Evolutionary conservation across 2,888 invertebrate genomes (phyloP).

Genomic region (Sarcophaga subvicina): DNA sequence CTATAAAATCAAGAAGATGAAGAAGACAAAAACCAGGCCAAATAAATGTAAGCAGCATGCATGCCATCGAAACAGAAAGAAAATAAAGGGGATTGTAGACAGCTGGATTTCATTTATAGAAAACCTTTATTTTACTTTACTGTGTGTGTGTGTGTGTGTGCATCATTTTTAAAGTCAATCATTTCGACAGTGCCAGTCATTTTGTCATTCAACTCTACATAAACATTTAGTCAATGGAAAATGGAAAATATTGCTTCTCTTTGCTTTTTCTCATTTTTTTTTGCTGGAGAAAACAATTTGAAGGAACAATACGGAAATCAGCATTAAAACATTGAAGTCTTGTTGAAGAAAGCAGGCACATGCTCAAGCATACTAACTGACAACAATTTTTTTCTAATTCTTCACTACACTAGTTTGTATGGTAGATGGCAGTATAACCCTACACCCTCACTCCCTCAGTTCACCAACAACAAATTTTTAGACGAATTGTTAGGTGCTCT

Average conservation of each 20-base stretch:
- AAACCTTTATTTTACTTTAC: neutral
- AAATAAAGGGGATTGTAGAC: neutral
- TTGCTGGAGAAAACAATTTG: too few relatives aligned
- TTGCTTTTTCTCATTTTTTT: neutral
- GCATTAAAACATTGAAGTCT: too few relatives aligned
- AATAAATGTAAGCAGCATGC: neutral
- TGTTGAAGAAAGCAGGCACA: constrained; percentile 2
- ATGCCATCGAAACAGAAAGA: neutral
- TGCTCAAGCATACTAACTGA: neutral
- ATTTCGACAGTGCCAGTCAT: constrained; percentile 48
- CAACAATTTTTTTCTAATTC: neutral
- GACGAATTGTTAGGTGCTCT: neutral
- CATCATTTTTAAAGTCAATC: constrained; percentile 35
- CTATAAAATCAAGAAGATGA: too few relatives aligned
- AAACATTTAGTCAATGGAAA: constrained; percentile 34
- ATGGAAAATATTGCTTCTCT: constrained; percentile 6
- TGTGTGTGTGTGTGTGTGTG: neutral
- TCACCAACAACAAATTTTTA: neutral
- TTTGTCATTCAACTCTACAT: constrained; percentile 48
- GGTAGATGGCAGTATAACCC: neutral
- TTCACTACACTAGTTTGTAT: too few relatives aligned
- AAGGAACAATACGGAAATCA: neutral
- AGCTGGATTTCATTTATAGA: neutral
- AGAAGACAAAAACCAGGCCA: too few relatives aligned
- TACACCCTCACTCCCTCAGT: neutral